Evolutionary conservation across 2,888 invertebrate genomes (phyloP), one percentile per base, ranked within the genome.

Genomic region (Mechanitis mazaeus): DNA sequence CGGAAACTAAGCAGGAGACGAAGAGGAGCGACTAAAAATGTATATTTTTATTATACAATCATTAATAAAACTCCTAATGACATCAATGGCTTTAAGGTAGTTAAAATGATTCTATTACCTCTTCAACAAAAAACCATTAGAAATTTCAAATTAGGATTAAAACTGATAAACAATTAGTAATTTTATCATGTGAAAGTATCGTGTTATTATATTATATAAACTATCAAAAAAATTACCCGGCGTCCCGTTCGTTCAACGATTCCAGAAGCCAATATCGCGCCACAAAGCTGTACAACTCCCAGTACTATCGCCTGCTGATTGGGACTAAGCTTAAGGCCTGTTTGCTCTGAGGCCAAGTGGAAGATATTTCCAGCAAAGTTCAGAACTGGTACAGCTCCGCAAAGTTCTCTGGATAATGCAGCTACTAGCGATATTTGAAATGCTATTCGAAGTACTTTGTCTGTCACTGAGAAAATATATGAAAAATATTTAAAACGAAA

Each of bases 351-450:
- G 0, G 87, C 79, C 61, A 76, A 72, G 0, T 68, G 60, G 69
- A 89, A 89, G 58, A 89, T 89, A 55, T 87, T 83, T 0, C 87
- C 87, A 63, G 89, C 89, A 38, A 87, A 89, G 71, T 85, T 87
- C 1, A 87, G 69, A 0, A 88, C 84, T 0, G 87, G 87, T 0
- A 84, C 76, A 0, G 85, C 78, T 0, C 89, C 89, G 60, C 89
- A 90, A 0, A 83, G 75, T 63, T 89, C 89, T 3, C 89, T 71
- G 0, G 86, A 81, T 3, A 87, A 62, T 0, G 78, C 66, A 3
- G 83, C 75, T 5, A 80, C 67, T 64, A 87, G 63, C 0, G 84
- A 82, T 54, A 89, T 86, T 3, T 72, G 68, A 72, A 87, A 87
- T 0, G 87, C 88, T 64, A 83, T 71, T 62, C 77, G 79, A 0